A percentile compares a stretch with the other conserved stretches of the same genome.
Evolutionary conservation across 64 coral and sea anemone genomes (phyloP).

Genomic region (Actinia tenebrosa): DNA sequence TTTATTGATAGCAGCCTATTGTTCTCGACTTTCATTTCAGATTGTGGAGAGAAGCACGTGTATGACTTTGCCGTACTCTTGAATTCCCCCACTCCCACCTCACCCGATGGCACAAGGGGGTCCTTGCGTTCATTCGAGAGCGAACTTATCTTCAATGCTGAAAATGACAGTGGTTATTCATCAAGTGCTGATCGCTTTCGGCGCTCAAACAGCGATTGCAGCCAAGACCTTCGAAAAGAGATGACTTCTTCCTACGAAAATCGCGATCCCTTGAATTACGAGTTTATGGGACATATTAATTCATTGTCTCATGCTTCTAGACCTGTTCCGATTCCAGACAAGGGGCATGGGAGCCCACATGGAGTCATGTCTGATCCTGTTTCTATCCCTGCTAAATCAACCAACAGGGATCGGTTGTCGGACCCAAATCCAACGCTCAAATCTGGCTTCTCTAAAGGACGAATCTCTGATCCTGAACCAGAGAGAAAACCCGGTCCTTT

Average conservation of each 20-base stretch:
- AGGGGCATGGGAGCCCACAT: not conserved
- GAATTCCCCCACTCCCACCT: not conserved
- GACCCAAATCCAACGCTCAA: not conserved
- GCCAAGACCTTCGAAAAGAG: not conserved
- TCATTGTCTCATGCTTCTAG: not conserved
- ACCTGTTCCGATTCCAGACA: not conserved
- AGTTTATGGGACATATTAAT: not conserved
- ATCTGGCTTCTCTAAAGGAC: not conserved
- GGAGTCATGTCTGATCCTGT: not conserved
- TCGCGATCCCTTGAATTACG: not conserved
- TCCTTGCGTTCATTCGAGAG: slow-evolving; percentile 59
- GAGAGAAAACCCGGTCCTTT: not conserved
- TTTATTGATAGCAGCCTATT: not conserved
- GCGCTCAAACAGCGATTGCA: slow-evolving; percentile 21
- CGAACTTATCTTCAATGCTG: slow-evolving; percentile 56
- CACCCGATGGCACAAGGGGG: not conserved
- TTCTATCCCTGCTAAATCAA: not conserved
- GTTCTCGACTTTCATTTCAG: slow-evolving; percentile 22
- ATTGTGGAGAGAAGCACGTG: slow-evolving; percentile 59
- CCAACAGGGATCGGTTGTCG: not conserved
- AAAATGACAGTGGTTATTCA: slow-evolving; percentile 79
- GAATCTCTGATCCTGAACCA: slow-evolving; percentile 5
- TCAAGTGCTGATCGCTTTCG: slow-evolving; percentile 58
- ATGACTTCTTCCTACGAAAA: slow-evolving; percentile 34
- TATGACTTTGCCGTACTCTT: slow-evolving; percentile 65